phyloP scores from a whole-genome alignment of 2,113 vertebrate species.

The Vidua chalybeata region DNA sequence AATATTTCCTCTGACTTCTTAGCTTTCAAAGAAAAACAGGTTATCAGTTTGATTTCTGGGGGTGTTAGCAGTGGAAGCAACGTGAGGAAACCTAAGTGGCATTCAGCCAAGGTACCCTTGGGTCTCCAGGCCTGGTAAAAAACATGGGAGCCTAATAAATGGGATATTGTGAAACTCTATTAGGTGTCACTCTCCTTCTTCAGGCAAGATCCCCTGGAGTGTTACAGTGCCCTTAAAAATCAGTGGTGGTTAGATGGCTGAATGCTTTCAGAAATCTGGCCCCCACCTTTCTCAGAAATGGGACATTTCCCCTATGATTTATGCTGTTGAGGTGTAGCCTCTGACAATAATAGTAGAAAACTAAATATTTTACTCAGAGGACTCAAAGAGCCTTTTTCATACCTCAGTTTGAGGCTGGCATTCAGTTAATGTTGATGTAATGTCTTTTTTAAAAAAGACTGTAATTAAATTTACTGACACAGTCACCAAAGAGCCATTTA shows the following conservation, averaged over 20 bases:
- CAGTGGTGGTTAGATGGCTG: not conserved
- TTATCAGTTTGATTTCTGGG: not conserved
- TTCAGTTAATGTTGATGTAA: slow-evolving; percentile 11
- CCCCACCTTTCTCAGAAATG: not conserved
- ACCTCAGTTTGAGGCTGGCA: not conserved
- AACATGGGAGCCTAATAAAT: not conserved
- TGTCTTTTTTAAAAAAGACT: slow-evolving; percentile 23
- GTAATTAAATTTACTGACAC: slow-evolving; percentile 34
- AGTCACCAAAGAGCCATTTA: slow-evolving; percentile 17
- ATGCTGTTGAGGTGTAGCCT: not conserved
- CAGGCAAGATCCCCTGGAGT: not conserved
- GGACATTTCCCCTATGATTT: not conserved
- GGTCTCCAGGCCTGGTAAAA: not conserved
- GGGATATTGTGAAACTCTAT: not conserved
- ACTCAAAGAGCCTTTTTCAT: not conserved
- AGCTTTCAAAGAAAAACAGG: not conserved
- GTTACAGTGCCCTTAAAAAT: not conserved
- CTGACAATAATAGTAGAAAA: not conserved
- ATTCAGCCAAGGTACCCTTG: not conserved
- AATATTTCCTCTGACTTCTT: not conserved
- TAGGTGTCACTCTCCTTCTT: not conserved
- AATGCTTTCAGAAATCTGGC: not conserved
- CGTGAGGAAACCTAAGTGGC: accelerated
- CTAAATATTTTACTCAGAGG: not conserved
- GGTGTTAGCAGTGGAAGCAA: not conserved